A percentile compares a stretch with the other conserved stretches of the same genome.
These are phyloP conservation scores for Ophiothrix spiculata DNA, from an alignment of 35 echinoderm and acorn worm species.

Conservation along the genomic window DNA sequence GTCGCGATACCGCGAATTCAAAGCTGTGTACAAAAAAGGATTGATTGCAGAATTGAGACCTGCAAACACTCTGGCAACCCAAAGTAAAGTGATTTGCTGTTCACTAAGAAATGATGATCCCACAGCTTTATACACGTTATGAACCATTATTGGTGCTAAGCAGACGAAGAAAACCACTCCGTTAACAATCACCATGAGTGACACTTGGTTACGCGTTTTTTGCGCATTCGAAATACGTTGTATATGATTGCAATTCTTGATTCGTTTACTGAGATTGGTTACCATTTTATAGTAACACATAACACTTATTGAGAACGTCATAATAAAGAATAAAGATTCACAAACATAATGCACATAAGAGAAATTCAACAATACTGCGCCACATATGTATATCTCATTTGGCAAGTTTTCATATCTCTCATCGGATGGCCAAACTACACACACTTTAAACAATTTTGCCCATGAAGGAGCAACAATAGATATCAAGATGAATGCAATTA, in stretches of 20 bases:
- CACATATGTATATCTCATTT: not conserved
- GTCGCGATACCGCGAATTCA: not conserved
- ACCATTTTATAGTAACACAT: not conserved
- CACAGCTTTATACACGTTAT: not conserved
- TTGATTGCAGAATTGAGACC: not conserved
- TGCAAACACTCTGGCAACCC: not conserved
- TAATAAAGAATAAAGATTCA: not conserved
- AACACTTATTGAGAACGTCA: not conserved
- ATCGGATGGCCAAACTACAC: not conserved
- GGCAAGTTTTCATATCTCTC: not conserved
- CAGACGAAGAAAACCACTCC: not conserved
- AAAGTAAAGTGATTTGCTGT: not conserved
- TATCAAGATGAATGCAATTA: not conserved
- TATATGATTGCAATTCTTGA: not conserved
- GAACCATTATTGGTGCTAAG: not conserved
- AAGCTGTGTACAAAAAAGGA: not conserved
- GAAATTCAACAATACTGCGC: not conserved
- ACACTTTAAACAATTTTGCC: not conserved
- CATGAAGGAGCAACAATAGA: not conserved
- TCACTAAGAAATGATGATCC: not conserved
- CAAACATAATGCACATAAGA: not conserved
- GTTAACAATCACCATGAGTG: not conserved
- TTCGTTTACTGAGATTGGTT: not conserved
- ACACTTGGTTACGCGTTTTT: not conserved
- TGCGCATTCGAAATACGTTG: not conserved